Conservation (phyloP, 2,888 invertebrate genomes). For the Macaria notata region DNA sequence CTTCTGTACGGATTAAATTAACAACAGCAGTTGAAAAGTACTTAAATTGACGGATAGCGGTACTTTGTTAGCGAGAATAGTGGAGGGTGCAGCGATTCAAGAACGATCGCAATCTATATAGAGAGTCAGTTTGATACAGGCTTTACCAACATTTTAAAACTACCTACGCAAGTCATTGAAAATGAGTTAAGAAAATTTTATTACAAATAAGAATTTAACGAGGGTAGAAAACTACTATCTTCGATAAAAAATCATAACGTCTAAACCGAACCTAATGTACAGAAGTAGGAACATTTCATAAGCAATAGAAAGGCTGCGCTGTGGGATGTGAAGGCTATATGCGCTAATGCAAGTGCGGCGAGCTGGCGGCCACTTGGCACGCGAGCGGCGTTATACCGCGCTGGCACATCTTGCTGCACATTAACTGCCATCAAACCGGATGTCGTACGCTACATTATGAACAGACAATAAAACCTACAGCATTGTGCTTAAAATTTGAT, state of each 20-base stretch:
- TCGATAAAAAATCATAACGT: too few relatives aligned
- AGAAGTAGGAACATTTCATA: constrained; percentile 16
- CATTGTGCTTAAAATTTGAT: constrained; percentile 56
- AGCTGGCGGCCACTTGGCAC: constrained; percentile 64
- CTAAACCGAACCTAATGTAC: background rate
- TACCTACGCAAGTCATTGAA: too few relatives aligned
- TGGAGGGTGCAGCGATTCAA: background rate
- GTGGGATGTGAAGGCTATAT: constrained; percentile 37
- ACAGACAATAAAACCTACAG: constrained; percentile 72
- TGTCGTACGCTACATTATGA: constrained; percentile 74
- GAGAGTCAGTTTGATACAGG: too few relatives aligned
- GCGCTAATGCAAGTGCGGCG: constrained; percentile 59
- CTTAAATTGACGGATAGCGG: constrained; percentile 14
- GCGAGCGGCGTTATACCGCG: constrained; percentile 61
- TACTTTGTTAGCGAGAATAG: constrained; percentile 5
- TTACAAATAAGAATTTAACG: background rate
- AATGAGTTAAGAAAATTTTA: too few relatives aligned
- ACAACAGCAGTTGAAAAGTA: constrained; percentile 11
- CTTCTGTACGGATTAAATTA: constrained; percentile 20
- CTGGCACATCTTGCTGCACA: constrained; percentile 68
- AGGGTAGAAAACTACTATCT: too few relatives aligned
- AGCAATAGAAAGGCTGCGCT: constrained; percentile 30
- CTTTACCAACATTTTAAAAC: too few relatives aligned
- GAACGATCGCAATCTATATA: too few relatives aligned
- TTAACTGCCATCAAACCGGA: constrained; percentile 76